Evolutionary conservation across 1,140 invertebrate species (phyloP), one percentile per base, ranked within the genome.

Genomic region (Ridgeia piscesae): DNA sequence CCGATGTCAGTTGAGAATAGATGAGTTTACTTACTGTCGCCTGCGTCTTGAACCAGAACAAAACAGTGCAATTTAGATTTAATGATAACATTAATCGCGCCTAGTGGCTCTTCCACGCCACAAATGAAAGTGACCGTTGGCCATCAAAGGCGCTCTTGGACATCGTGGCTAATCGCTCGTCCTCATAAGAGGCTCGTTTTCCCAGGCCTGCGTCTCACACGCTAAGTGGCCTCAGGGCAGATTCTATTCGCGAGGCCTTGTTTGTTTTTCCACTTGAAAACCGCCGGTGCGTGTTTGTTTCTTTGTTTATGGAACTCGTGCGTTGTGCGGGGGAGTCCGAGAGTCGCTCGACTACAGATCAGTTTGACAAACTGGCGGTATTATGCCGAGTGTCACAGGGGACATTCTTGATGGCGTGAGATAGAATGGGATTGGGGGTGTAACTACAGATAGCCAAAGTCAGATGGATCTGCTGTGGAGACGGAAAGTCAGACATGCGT

Each of bases 31-130:
- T 31, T 21, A 27, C 58, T 77, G 27, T 77, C 58, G 58, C 58
- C 27, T 17, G 58, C 14, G 58, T 77, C 58, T 77, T 77, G 58
- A 31, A 77, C 58, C 58, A 77, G 58, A 77, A 77, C 58, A 77
- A 77, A 77, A 77, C 58, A 77, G 58, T 77, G 58, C 58, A 77
- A 77, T 77, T 77, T 77, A 77, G 58, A 77, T 77, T 77, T 77
- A 77, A 77, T 77, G 58, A 77, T 77, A 77, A 77, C 58, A 77
- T 77, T 77, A 77, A 77, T 77, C 58, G 58, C 58, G 2, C 58
- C 58, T 17, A 77, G 58, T 77, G 58, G 58, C 58, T 77, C 58
- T 77, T 77, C 8, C 14, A 77, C 58, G 58, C 58, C 58, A 77
- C 14, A 0, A 77, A 77, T 77, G 58, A 77, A 77, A 77, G 58